Percentiles rank a stretch among this genome's conserved stretches.
phyloP scores from a whole-genome alignment of 2,888 invertebrate genomes.

The Plemyria rubiginata region DNA sequence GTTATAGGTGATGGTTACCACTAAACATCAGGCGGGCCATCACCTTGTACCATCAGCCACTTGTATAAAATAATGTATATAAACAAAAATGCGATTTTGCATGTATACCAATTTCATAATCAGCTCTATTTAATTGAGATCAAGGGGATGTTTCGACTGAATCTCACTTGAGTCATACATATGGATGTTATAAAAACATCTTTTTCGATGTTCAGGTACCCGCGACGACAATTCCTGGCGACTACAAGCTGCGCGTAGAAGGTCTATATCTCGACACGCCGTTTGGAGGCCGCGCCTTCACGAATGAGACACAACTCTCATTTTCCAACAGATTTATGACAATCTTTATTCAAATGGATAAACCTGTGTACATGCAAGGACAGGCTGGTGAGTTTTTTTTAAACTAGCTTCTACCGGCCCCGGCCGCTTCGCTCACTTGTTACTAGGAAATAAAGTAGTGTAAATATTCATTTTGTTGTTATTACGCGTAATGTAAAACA shows the following conservation, averaged over 20 bases:
- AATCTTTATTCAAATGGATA: conserved; percentile 97
- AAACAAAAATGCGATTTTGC: too few relatives aligned
- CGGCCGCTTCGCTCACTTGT: neutral
- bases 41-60: too few relatives aligned
- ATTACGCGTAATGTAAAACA: too few relatives aligned
- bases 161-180: neutral
- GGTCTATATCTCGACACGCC: conserved; percentile 91
- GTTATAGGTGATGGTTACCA: too few relatives aligned
- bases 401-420: neutral
- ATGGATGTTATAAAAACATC: neutral
- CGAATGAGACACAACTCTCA: conserved; percentile 92
- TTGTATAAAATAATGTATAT: too few relatives aligned
- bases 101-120: too few relatives aligned
- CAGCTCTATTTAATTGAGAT: too few relatives aligned
- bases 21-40: too few relatives aligned
- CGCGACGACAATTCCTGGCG: conserved; percentile 91
- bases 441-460: too few relatives aligned
- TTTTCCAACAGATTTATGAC: conserved; percentile 97
- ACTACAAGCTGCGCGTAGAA: conserved; percentile 93
- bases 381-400: conserved; percentile 86
- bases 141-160: too few relatives aligned
- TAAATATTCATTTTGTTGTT: too few relatives aligned
- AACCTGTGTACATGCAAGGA: conserved; percentile 97
- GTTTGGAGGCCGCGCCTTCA: conserved; percentile 94
- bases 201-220: conserved; percentile 86